Evolutionary conservation across 2,888 invertebrate species (phyloP), one percentile per base, ranked within the genome.

Genomic region (Tineola bisselliella): DNA sequence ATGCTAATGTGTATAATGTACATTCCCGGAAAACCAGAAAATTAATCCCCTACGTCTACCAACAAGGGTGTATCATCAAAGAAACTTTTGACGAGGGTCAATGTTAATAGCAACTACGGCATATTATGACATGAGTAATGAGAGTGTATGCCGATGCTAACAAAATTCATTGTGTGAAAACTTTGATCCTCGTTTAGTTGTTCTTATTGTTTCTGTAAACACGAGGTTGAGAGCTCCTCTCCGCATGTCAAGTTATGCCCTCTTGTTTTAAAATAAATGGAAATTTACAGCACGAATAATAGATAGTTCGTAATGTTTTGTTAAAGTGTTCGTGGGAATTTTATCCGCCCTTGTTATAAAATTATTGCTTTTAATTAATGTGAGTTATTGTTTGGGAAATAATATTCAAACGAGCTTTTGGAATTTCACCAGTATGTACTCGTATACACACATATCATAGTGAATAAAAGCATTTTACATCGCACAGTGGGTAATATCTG

Each of bases 1-100:
- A 56, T 44, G 62, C 64, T 65, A 68, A 68, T 67, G 67, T 69
- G 68, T 69, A 69, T 71, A 73, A 75, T 73, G 73, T 69, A 70
- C 66, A 69, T 73, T 70, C 62, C 66, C 63, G 67, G 65, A 67
- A 67, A 56, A 70, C 67, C 67, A 69, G 70, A 71, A 73, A 74
- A 73, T 75, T 74, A 73, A 70, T 73, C 66, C 69, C 60, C 62
- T 62, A 64, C 67, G 63, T 62, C 62, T 62, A 61, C 65, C 65
- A 68, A 70, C 70, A 66, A 67, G 70, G 69, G 67, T 67, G 66
- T 59, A 67, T 66, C 68, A 70, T 72, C 70, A 73, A 73, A 72
- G 72, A 75, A 76, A 75, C 66, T 74, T 75, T 71, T 76, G 76
- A 77, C 71, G 68, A 76, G 77, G 77, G 78, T 77, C 74, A 72